These are phyloP conservation scores for Merodon equestris DNA, from an alignment of 2,888 invertebrate genomes.

Conservation along the genomic window DNA sequence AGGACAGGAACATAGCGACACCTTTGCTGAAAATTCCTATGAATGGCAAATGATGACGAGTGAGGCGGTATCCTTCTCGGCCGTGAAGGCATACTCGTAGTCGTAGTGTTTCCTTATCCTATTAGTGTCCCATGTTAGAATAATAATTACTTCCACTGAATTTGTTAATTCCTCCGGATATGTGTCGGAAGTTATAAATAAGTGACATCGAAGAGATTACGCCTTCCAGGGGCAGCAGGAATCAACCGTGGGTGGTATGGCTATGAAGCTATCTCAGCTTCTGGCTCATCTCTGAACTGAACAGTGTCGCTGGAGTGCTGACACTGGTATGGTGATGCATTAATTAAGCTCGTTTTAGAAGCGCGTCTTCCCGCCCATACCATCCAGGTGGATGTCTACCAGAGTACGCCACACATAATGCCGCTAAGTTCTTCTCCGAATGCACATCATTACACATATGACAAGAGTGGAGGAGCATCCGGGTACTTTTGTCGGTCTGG, in stretches of 20 bases:
- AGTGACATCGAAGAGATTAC: conserved; percentile 66
- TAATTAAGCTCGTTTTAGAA: conserved; percentile 49
- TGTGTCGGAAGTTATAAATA: conserved; percentile 67
- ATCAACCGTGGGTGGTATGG: background rate
- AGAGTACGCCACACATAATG: no score
- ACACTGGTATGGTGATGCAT: conserved; percentile 33
- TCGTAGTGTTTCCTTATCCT: conserved; percentile 48
- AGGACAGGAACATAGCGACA: conserved; percentile 15
- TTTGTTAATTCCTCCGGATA: conserved; percentile 67
- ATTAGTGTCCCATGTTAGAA: conserved; percentile 58
- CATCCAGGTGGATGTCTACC: conserved; percentile 15
- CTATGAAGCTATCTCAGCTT: no score
- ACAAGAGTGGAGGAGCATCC: no score
- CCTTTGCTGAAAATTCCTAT: conserved; percentile 28
- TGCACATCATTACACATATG: conserved; percentile 23
- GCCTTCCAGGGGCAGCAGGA: conserved; percentile 13
- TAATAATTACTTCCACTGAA: conserved; percentile 67
- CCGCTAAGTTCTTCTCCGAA: background rate
- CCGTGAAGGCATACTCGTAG: background rate
- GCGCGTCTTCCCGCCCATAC: conserved; percentile 6
- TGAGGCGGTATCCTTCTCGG: conserved; percentile 2
- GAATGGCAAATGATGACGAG: conserved; percentile 61
- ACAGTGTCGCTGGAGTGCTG: no score
- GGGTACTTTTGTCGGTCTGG: conserved; percentile 14
- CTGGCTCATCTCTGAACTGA: no score